Evolutionary conservation across 1,140 invertebrate genomes (phyloP).

Genomic region (Sminthurinus signatus): DNA sequence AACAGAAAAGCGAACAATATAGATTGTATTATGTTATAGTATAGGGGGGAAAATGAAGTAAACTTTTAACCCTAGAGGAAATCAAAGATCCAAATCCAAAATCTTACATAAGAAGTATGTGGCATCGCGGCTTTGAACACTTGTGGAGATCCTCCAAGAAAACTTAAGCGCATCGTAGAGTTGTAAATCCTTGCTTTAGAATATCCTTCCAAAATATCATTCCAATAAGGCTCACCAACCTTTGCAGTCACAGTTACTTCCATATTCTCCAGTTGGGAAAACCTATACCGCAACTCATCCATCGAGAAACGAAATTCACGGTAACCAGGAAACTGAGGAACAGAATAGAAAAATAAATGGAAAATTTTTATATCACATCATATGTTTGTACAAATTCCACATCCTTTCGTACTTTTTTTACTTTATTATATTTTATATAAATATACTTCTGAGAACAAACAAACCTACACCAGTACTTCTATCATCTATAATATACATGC

Average conservation of each 20-base stretch:
- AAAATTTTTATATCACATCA: too few relatives aligned
- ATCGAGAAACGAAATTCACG: slow-evolving; percentile 79
- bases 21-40: slow-evolving; percentile 6
- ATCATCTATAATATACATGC: too few relatives aligned
- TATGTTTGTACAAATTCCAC: too few relatives aligned
- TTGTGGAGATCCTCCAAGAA: slow-evolving; percentile 81
- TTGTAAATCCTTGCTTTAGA: slow-evolving; percentile 80
- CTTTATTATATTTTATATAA: too few relatives aligned
- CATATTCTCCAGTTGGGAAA: slow-evolving; percentile 62
- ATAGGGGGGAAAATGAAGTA: neutral
- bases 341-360: too few relatives aligned
- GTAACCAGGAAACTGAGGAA: slow-evolving; percentile 76
- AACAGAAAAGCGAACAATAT: too few relatives aligned
- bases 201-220: slow-evolving; percentile 74
- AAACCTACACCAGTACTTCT: too few relatives aligned
- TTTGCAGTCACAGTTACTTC: slow-evolving; percentile 80
- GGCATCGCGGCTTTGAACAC: slow-evolving; percentile 92
- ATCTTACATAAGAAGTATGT: slow-evolving; percentile 66
- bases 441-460: too few relatives aligned
- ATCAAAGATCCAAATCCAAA: slow-evolving; percentile 15
- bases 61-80: neutral
- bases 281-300: slow-evolving; percentile 62
- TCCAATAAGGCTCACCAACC: slow-evolving; percentile 81
- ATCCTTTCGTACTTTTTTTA: too few relatives aligned
- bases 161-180: slow-evolving; percentile 69